A percentile compares a stretch with the other conserved stretches of the same genome.
These are phyloP conservation scores for Siderastrea radians DNA, from an alignment of 92 coral and sea anemone genomes.

Conservation along the genomic window DNA sequence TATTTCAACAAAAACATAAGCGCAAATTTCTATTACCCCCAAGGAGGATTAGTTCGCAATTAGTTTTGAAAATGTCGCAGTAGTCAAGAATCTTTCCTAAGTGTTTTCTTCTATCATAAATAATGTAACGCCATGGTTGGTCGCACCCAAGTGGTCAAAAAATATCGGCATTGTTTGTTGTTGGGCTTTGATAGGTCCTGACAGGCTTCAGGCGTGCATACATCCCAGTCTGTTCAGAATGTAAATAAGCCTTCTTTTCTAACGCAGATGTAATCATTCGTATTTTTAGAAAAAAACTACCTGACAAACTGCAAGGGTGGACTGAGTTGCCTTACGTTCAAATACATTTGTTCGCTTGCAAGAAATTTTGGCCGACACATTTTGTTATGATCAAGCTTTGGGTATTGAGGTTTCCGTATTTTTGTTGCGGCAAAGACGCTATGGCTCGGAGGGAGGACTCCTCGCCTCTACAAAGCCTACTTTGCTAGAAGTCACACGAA, in stretches of 20 bases:
- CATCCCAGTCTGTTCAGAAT: constrained; percentile 43
- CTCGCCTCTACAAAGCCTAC: neutral
- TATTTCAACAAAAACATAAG: neutral
- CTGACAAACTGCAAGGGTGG: constrained; percentile 24
- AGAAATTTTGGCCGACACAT: neutral
- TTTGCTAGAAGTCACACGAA: neutral
- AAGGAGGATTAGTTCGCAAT: neutral
- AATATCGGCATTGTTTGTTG: constrained; percentile 31
- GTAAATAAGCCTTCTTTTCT: constrained; percentile 56
- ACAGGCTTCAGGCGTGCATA: constrained; percentile 59
- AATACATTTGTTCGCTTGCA: neutral
- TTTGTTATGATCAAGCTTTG: neutral
- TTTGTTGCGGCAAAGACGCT: constrained; percentile 21
- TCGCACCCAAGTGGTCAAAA: constrained; percentile 57
- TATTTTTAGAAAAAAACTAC: constrained; percentile 40
- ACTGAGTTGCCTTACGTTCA: constrained; percentile 13
- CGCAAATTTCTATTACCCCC: neutral
- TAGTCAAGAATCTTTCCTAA: constrained; percentile 25
- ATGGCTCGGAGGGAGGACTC: neutral
- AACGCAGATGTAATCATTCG: constrained; percentile 18
- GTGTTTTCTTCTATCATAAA: constrained; percentile 8
- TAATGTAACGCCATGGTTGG: constrained; percentile 35
- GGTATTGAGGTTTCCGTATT: constrained; percentile 6
- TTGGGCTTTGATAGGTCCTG: constrained; percentile 40
- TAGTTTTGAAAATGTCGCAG: constrained; percentile 17